phyloP scores from a whole-genome alignment of 2,888 invertebrate genomes.

The Sepioteuthis lessoniana region DNA sequence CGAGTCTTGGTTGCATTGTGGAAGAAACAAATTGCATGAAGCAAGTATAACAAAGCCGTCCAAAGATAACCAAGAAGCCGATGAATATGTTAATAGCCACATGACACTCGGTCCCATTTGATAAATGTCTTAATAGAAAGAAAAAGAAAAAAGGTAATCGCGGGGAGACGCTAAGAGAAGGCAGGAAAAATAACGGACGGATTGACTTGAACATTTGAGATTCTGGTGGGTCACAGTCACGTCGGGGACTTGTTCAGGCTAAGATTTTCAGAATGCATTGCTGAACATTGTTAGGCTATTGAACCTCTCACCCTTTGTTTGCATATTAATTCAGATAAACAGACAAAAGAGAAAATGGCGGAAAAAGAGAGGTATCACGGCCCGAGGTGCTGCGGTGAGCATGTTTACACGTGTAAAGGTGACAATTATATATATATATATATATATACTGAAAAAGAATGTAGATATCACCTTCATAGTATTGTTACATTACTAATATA shows the following conservation, averaged over 20 bases:
- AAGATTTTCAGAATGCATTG: background rate
- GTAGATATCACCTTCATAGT: too few relatives aligned
- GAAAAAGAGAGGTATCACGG: background rate
- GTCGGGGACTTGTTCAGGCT: background rate
- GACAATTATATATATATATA: background rate
- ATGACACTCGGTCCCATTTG: slow-evolving; percentile 5
- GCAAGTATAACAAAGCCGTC: background rate
- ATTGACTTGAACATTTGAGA: background rate
- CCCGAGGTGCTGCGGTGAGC: background rate
- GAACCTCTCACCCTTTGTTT: background rate
- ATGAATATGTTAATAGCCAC: slow-evolving; percentile 15
- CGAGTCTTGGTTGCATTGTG: background rate
- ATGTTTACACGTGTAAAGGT: background rate
- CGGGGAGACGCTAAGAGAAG: background rate
- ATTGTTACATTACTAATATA: too few relatives aligned
- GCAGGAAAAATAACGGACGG: background rate
- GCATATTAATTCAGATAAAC: background rate
- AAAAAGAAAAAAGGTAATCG: background rate
- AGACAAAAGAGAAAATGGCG: background rate
- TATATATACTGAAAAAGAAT: too few relatives aligned
- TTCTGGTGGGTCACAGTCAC: background rate
- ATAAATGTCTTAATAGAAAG: slow-evolving; percentile 15
- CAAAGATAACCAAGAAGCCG: slow-evolving; percentile 33
- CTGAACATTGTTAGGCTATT: background rate
- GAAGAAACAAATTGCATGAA: background rate